A percentile compares a stretch with the other conserved stretches of the same genome.
These are phyloP conservation scores for Mastacembelus armatus DNA, from an alignment of 2,797 vertebrate species.

Conservation along the genomic window DNA sequence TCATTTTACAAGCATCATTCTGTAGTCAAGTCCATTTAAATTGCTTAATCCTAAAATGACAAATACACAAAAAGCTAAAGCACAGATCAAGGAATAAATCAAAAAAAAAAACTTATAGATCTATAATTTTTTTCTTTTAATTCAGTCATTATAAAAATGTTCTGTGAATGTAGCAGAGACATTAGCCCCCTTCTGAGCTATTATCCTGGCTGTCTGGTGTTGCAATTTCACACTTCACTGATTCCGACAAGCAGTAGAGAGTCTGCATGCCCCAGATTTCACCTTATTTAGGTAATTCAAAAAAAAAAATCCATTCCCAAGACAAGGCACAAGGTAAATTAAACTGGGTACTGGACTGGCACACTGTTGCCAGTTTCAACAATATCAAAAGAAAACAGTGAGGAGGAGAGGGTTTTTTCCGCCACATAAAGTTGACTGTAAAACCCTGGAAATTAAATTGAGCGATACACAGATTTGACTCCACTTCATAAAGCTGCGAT, in stretches of 20 bases:
- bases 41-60: constrained; percentile 49
- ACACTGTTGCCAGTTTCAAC: constrained; percentile 55
- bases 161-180: constrained; percentile 86
- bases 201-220: constrained; percentile 89
- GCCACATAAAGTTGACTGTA: constrained; percentile 35
- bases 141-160: constrained; percentile 90
- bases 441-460: constrained; percentile 38
- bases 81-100: constrained; percentile 39
- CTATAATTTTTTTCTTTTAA: constrained; percentile 79
- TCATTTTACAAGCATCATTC: constrained; percentile 36
- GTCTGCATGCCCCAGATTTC: constrained; percentile 86
- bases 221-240: constrained; percentile 89
- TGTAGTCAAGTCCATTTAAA: constrained; percentile 65
- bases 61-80: constrained; percentile 52
- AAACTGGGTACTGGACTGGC: constrained; percentile 67
- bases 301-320: constrained; percentile 79
- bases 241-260: constrained; percentile 85
- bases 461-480: constrained; percentile 31
- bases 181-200: constrained; percentile 90
- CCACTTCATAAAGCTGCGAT: constrained; percentile 42
- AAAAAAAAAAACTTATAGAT: constrained; percentile 71
- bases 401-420: neutral
- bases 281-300: constrained; percentile 88
- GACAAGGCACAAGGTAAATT: constrained; percentile 79
- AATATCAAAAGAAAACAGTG: constrained; percentile 33